These are phyloP conservation scores for Phoronis australis DNA, from an alignment of 2,888 invertebrate genomes.

Conservation along the genomic window DNA sequence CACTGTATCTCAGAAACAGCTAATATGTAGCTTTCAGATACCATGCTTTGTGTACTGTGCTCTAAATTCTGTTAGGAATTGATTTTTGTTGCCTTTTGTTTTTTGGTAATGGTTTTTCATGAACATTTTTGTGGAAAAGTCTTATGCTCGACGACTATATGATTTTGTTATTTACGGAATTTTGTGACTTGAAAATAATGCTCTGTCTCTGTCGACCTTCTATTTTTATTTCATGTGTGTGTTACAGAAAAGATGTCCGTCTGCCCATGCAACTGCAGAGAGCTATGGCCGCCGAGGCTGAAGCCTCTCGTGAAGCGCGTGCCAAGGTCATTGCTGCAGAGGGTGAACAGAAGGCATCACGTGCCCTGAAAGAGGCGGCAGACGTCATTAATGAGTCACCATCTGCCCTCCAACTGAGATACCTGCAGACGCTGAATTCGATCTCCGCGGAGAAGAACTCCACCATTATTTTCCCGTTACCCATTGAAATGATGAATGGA, in stretches of 20 bases:
- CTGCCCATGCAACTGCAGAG: conserved; percentile 36
- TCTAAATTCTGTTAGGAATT: no score
- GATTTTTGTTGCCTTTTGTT: no score
- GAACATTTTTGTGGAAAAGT: no score
- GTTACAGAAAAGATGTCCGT: conserved; percentile 35
- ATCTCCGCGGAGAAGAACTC: conserved; percentile 50
- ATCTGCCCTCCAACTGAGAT: conserved; percentile 67
- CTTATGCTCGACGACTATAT: no score
- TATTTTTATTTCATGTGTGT: no score
- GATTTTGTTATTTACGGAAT: no score
- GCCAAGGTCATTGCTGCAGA: conserved; percentile 47
- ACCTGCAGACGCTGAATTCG: conserved; percentile 46
- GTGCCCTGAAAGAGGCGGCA: conserved; percentile 78
- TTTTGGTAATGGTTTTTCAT: no score
- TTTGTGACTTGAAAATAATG: no score
- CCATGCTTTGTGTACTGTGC: no score
- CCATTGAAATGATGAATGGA: conserved; percentile 30
- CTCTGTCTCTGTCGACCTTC: no score
- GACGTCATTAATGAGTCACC: conserved; percentile 78
- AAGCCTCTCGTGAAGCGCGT: conserved; percentile 35
- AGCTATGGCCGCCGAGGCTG: conserved; percentile 42
- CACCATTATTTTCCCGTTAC: conserved; percentile 49
- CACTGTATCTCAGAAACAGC: no score
- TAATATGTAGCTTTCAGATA: no score
- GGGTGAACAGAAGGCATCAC: conserved; percentile 61